Evolutionary conservation across 2,888 invertebrate genomes (phyloP), one percentile per base, ranked within the genome.

Genomic region (Ecliptopera silaceata): DNA sequence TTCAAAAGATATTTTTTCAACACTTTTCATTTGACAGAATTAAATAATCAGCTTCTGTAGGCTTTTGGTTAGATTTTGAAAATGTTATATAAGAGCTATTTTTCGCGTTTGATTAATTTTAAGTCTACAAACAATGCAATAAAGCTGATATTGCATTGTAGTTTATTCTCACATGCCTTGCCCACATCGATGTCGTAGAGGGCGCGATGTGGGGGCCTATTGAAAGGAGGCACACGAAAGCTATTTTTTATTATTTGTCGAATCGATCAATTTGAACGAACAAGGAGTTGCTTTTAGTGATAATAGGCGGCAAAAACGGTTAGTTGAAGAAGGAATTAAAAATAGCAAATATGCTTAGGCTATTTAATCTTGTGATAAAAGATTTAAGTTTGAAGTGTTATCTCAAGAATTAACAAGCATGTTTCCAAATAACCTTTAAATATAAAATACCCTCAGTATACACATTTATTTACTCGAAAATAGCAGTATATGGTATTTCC

Each of bases 241-340:
- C 80, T 78, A 80, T 82, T 80, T 72, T 80, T 79, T 71, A 77
- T 79, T 84, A 79, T 86, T 80, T 79, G 77, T 70, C 72, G 63
- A 72, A 83, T 80, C 76, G 75, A 80, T 80, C 75, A 69, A 68
- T 68, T 65, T 65, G 65, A 64, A 65, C 51, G 42, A 46, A 22
- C 29, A 59, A 65, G 68, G 59, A 63, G 67, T 72, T 64, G 68
- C 70, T 60, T 67, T 69, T 61, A 58, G 55, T 50, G 59, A 61
- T 62, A 60, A 66, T 65, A 59, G 62, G 49, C 44, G 50, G 52
- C 60, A 62, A 62, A 60, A 61, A 52, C 53, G 41, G 53, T 56
- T 51, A 31, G 44, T 56, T 34, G 42, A 44, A 56, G 50, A 47
- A 52, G 17, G 26, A 34, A 20, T 38, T 44, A 18, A 50, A 56